Percentiles rank a stretch among this genome's conserved stretches.
Conservation (phyloP, 2,113 vertebrate genomes). For the Paradoxurus hermaphroditus region DNA sequence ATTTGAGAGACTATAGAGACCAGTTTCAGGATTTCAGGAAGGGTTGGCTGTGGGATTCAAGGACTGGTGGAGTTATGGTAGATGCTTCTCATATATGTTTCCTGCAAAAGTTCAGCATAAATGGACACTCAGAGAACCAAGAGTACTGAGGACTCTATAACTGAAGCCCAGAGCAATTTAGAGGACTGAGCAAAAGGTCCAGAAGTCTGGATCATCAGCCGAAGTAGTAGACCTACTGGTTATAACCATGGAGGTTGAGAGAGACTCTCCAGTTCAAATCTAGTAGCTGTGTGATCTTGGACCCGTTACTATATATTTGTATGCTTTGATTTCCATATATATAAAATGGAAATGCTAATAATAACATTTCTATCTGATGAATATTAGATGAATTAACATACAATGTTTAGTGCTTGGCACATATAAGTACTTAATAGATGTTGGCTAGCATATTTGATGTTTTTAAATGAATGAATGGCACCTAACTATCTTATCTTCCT, state of each 20-base stretch:
- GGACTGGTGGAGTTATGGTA: not conserved
- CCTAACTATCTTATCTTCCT: not conserved
- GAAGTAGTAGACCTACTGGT: not conserved
- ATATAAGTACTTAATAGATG: constrained; percentile 32
- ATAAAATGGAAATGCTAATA: not conserved
- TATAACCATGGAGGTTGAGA: not conserved
- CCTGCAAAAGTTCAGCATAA: not conserved
- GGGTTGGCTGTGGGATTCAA: not conserved
- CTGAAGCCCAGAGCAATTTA: not conserved
- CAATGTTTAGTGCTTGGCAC: not conserved
- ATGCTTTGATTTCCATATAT: constrained; percentile 20
- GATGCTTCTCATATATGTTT: not conserved
- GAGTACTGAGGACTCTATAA: not conserved
- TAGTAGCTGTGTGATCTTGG: not conserved
- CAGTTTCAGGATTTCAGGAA: not conserved
- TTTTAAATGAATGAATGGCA: not conserved
- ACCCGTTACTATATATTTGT: not conserved
- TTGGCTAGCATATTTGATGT: constrained; percentile 12
- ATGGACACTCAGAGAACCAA: not conserved
- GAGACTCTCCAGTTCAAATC: not conserved
- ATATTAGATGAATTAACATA: not conserved
- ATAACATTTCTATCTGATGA: not conserved
- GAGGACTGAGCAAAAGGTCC: not conserved
- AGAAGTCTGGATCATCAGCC: not conserved
- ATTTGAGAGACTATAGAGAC: constrained; percentile 2